A percentile compares a stretch with the other conserved stretches of the same genome.
These are phyloP conservation scores for Garrulus glandarius DNA, from an alignment of 2,797 vertebrate species.

Conservation along the genomic window DNA sequence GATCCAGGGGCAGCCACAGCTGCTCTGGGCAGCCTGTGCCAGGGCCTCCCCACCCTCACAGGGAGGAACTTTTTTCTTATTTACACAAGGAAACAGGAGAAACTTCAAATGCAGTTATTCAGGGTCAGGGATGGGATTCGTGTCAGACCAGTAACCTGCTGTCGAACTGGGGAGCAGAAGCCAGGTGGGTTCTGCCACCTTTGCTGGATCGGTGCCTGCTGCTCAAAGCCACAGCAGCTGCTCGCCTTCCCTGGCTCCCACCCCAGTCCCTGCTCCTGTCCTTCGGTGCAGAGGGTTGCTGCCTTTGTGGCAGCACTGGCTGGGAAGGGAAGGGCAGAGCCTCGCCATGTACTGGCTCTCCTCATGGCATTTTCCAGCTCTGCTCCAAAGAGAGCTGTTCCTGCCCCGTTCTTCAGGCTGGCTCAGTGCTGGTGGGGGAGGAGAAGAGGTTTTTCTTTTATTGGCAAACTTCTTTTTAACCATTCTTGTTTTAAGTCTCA, in stretches of 20 bases:
- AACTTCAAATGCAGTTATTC: accelerated
- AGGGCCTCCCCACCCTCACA: not conserved
- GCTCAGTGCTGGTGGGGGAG: not conserved
- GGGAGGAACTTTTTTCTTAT: not conserved
- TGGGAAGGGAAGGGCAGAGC: not conserved
- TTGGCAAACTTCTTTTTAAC: constrained; percentile 35
- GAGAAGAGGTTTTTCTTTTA: not conserved
- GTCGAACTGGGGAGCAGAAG: not conserved
- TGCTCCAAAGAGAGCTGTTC: not conserved
- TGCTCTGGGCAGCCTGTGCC: not conserved
- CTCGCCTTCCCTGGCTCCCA: not conserved
- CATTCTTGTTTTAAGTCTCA: not conserved
- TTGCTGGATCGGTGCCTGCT: not conserved
- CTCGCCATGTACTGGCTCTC: accelerated
- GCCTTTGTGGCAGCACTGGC: not conserved
- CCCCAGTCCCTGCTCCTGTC: accelerated
- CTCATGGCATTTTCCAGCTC: not conserved
- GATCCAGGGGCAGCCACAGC: not conserved
- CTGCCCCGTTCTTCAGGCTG: not conserved
- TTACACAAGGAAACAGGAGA: not conserved
- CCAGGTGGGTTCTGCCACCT: not conserved
- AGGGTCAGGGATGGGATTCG: accelerated
- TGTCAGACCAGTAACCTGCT: not conserved
- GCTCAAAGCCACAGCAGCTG: not conserved
- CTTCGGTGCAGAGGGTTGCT: accelerated